Base-by-base conservation (phyloP, 2,888 invertebrate genomes). In the Eumacrocentrus americanus region DNA sequence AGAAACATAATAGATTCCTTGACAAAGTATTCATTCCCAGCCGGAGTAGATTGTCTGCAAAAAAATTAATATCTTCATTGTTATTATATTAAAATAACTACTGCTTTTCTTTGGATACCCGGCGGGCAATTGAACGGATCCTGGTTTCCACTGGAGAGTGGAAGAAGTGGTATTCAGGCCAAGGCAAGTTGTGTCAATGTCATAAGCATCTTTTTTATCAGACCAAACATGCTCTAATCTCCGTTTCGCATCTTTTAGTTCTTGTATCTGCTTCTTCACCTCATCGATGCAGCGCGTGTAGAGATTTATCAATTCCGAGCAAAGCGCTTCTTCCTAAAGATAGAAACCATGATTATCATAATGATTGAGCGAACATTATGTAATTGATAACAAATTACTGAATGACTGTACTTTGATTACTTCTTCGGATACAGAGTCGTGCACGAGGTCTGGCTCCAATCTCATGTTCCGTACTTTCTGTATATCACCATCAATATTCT, bases 351-450 rank as follows among this genome's bases (percentile, higher is more conserved):
- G 25, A 7, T 23, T n/a, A 22, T 42, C 16, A n/a, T 51, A 55
- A 22, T 22, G 12, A 14, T 6, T 40, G 3, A 22, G 3, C 9
- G 20, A 14, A 5, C 11, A 29, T 20, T 7, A 12, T 37, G n/a
- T n/a, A n/a, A n/a, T n/a, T n/a, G n/a, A n/a, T n/a, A n/a, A n/a
- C n/a, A n/a, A n/a, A n/a, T n/a, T n/a, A n/a, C n/a, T n/a, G n/a
- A n/a, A n/a, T n/a, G n/a, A n/a, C n/a, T n/a, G 6, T 55, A 69
- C 91, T 79, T 88, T 90, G 11, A 89, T 86, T 7, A 92, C 76
- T 77, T 91, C 90, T 68, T 90, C 89, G 77, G 91, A 91, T 7
- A 91, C 88, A 55, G 85, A 79, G 72, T 92, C 92, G 9, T 90
- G 83, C 0, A 91, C 89, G 50, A 92, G 81, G 77, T 92, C 92